Percentiles rank a stretch among this genome's conserved stretches.
Evolutionary conservation across 2,888 invertebrate genomes (phyloP).

Genomic region (Ariolimax columbianus): DNA sequence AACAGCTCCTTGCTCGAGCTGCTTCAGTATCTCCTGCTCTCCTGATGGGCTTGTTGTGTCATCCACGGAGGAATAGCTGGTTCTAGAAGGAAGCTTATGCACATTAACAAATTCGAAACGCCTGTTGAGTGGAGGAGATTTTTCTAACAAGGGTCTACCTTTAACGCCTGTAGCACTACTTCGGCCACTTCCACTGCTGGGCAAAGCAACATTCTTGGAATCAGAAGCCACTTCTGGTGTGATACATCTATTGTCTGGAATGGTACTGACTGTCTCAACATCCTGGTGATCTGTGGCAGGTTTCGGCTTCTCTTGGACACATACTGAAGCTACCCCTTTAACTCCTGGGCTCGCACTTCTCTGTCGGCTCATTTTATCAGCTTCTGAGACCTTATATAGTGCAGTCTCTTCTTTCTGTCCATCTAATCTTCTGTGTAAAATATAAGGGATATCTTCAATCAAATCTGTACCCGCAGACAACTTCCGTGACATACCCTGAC

Average conservation of each 20-base stretch:
- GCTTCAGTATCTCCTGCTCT: slow-evolving; percentile 67
- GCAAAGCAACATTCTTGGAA: neutral
- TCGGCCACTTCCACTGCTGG: neutral
- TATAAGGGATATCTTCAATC: slow-evolving; percentile 77
- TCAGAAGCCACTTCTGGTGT: slow-evolving; percentile 11
- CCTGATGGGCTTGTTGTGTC: slow-evolving; percentile 76
- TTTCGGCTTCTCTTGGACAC: neutral
- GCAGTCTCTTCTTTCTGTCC: slow-evolving; percentile 56
- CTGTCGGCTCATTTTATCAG: slow-evolving; percentile 21
- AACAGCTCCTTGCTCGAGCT: slow-evolving; percentile 50
- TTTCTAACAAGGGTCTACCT: neutral
- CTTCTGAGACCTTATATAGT: slow-evolving; percentile 53
- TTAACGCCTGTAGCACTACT: neutral
- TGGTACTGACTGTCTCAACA: neutral
- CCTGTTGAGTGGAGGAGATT: slow-evolving; percentile 67
- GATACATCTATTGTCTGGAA: neutral
- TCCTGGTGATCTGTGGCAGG: neutral
- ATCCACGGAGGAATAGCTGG: slow-evolving; percentile 77
- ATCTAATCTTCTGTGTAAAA: slow-evolving; percentile 68
- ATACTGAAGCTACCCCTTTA: slow-evolving; percentile 6
- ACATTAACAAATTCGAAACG: slow-evolving; percentile 67
- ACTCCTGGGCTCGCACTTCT: slow-evolving; percentile 37
- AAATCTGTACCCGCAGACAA: slow-evolving; percentile 60
- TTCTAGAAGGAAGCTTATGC: slow-evolving; percentile 73
- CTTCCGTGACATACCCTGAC: slow-evolving; percentile 22